phyloP scores from a whole-genome alignment of 2,113 vertebrate species.

The Hemichromis elongatus region DNA sequence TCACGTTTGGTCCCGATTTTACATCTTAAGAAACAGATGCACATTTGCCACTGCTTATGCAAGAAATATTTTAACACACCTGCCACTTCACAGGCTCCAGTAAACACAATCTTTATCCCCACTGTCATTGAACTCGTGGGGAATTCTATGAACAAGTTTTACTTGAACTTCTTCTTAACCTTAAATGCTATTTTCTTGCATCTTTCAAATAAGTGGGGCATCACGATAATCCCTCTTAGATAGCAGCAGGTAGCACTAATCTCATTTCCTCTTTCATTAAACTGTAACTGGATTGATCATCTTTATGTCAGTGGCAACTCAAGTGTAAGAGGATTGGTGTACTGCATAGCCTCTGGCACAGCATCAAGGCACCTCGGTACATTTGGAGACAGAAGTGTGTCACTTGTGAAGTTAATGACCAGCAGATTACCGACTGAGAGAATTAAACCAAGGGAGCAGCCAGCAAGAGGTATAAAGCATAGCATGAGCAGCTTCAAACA shows the following conservation, averaged over 20 bases:
- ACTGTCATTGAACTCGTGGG: background rate
- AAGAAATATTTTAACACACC: background rate
- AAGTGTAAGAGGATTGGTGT: constrained; percentile 45
- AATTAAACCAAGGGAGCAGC: background rate
- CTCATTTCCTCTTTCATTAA: constrained; percentile 19
- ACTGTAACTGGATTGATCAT: constrained; percentile 23
- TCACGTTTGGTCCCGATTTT: background rate
- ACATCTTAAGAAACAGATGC: background rate
- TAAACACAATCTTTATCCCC: background rate
- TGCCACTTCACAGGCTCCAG: background rate
- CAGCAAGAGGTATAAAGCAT: background rate
- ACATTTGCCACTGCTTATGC: background rate
- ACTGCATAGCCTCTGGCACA: background rate
- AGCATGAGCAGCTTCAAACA: background rate
- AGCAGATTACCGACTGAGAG: background rate
- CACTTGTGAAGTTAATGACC: background rate
- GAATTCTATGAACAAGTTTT: background rate
- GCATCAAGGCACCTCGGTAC: background rate
- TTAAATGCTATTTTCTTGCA: background rate
- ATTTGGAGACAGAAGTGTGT: background rate
- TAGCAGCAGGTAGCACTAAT: background rate
- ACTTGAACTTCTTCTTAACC: background rate
- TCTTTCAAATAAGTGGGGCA: background rate
- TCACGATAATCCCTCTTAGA: background rate
- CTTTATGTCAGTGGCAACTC: background rate